Evolutionary conservation across 2,888 invertebrate genomes (phyloP).

Genomic region (Philhelius pedissequus): DNA sequence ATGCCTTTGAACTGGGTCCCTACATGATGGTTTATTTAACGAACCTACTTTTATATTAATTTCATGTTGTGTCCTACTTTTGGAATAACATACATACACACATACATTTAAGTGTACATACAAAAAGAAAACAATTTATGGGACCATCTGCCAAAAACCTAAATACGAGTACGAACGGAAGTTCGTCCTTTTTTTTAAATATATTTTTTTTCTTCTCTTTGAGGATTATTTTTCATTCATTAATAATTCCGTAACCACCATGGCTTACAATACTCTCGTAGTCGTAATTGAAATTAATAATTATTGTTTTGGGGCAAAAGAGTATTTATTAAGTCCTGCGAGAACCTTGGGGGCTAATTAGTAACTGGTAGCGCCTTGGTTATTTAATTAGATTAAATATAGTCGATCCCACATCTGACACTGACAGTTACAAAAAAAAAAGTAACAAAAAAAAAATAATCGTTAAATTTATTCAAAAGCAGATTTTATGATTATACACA

Average conservation of each 20-base stretch:
- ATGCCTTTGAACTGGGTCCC: background rate
- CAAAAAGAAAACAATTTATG: conserved; percentile 3
- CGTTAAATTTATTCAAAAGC: background rate
- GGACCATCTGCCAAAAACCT: conserved; percentile 18
- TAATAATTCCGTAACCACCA: conserved; percentile 41
- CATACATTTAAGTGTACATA: background rate
- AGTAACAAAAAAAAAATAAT: background rate
- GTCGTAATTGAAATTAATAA: conserved; percentile 58
- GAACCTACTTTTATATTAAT: conserved; percentile 42
- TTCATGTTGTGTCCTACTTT: conserved; percentile 28
- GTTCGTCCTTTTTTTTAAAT: background rate
- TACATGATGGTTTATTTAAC: background rate
- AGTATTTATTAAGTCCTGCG: conserved; percentile 7
- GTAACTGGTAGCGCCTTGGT: conserved; percentile 16
- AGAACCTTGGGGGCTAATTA: conserved; percentile 43
- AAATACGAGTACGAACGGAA: conserved; percentile 5
- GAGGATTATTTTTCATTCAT: conserved; percentile 56
- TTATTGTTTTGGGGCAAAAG: conserved; percentile 33
- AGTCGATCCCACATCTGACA: conserved; percentile 38
- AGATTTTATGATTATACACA: background rate
- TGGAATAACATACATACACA: background rate
- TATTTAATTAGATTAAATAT: conserved; percentile 56
- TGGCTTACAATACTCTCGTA: conserved; percentile 21
- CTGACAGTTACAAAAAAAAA: conserved; percentile 17
- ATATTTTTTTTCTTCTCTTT: background rate